Evolutionary conservation across 2,113 vertebrate genomes (phyloP).

Genomic region (Chionis minor): DNA sequence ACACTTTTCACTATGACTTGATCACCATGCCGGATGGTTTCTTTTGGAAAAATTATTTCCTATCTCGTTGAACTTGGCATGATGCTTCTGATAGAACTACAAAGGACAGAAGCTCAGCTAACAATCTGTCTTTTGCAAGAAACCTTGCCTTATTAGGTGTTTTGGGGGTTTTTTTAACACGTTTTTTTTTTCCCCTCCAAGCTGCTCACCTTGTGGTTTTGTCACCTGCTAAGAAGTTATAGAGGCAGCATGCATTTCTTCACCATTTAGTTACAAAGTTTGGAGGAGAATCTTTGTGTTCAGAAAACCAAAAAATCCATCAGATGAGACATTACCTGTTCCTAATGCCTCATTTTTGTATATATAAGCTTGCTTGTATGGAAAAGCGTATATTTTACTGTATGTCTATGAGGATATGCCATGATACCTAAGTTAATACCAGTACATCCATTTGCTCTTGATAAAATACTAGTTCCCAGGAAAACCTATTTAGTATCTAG

Average conservation of each 20-base stretch:
- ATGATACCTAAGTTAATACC: not conserved
- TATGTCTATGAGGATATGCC: not conserved
- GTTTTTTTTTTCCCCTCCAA: too few species aligned
- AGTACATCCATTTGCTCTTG: not conserved
- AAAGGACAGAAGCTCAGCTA: not conserved
- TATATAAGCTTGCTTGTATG: not conserved
- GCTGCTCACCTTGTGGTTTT: not conserved
- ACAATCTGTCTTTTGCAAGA: not conserved
- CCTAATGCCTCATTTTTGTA: not conserved
- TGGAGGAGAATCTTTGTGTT: not conserved
- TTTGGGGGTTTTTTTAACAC: not conserved
- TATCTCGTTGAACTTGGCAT: not conserved
- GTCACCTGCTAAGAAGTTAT: not conserved
- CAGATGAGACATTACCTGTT: not conserved
- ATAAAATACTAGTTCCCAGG: not conserved
- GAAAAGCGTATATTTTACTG: not conserved
- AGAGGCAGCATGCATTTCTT: not conserved
- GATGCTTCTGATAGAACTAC: not conserved
- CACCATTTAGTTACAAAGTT: not conserved
- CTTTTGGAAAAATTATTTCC: not conserved
- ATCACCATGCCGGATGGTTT: not conserved
- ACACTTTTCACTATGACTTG: not conserved
- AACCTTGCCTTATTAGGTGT: not conserved
- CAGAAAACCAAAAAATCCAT: not conserved
- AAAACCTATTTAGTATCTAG: not conserved